Evolutionary conservation across 2,113 vertebrate genomes (phyloP), one percentile per base, ranked within the genome.

Genomic region (Tyto alba): DNA sequence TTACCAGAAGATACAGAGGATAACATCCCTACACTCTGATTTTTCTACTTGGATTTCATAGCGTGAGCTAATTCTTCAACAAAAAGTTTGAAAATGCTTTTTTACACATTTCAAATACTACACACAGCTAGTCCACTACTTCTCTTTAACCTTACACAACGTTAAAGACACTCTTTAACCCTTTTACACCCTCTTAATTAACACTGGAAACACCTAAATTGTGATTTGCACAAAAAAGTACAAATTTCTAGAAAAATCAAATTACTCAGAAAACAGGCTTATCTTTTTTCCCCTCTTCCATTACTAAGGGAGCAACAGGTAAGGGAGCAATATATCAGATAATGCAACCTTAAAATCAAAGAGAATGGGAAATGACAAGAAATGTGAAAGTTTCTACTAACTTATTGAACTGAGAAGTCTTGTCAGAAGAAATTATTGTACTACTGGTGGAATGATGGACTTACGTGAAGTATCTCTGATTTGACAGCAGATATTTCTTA

Each of bases 241-340:
- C 3, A 57, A 21, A 22, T 71, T 67, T 67, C 25, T 78, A 27
- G 29, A 79, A 92, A 90, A 85, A 75, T 8, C 9, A 57, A 59
- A 72, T 59, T 50, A 71, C 32, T 82, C 34, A 36, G 41, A 55
- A 90, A 69, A 23, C 7, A 57, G 23, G 16, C 7, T 53, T 45
- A 26, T 43, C 4, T 45, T 57, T 40, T 26, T 3, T 0, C 0
- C 5, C 11, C 3, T 4, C 22, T 80, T 48, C 36, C 2, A 19
- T 57, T 67, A 78, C 25, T 63, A 67, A 59, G 11, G 14, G 26
- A 84, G 22, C 14, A 68, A 80, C 22, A 92, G 12, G 21, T 40
- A 90, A 82, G 18, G 53, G 8, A 72, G 19, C 9, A 69, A 20
- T 41, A 45, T 19, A 27, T 63, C 45, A 67, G 30, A 57, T 57